phyloP scores from a whole-genome alignment of 2,888 invertebrate species.

The Megamerina dolium region DNA sequence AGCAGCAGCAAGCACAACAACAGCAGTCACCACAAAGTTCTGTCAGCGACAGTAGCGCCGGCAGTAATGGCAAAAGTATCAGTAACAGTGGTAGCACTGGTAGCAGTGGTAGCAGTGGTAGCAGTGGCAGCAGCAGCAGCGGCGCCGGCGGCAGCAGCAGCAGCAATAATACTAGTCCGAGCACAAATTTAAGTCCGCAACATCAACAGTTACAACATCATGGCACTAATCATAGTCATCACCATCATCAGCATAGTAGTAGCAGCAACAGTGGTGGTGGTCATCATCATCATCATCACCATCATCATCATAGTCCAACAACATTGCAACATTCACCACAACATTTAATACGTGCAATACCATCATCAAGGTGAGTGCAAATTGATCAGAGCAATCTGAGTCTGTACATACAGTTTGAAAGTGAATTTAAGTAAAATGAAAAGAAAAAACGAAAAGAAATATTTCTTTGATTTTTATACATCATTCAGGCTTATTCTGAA shows the following conservation, averaged over 20 bases:
- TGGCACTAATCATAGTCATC: conserved; percentile 18
- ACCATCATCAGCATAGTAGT: conserved; percentile 18
- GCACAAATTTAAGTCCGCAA: conserved; percentile 21
- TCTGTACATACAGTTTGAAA: not conserved
- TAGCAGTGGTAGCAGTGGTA: conserved; percentile 10
- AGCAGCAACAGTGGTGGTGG: conserved; percentile 17
- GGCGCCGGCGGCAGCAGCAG: conserved; percentile 19
- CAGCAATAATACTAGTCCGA: conserved; percentile 28
- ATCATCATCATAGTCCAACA: conserved; percentile 20
- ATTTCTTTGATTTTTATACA: not conserved
- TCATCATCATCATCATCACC: conserved; percentile 13
- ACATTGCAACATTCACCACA: conserved; percentile 34
- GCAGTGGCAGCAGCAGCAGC: conserved; percentile 16
- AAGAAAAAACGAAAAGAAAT: not conserved
- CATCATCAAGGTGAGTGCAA: conserved; percentile 42
- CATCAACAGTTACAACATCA: conserved; percentile 9
- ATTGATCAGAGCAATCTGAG: no score
- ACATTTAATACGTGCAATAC: conserved; percentile 46
- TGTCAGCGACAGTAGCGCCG: conserved; percentile 15
- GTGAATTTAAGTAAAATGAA: not conserved
- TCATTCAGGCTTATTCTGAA: no score
- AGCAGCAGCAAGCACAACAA: conserved; percentile 17
- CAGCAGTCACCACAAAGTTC: conserved; percentile 17
- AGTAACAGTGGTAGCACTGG: conserved; percentile 11
- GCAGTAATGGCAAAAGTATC: conserved; percentile 17